Conservation (phyloP, 2,797 vertebrate genomes). For the Mormyrus proboscirostris region DNA sequence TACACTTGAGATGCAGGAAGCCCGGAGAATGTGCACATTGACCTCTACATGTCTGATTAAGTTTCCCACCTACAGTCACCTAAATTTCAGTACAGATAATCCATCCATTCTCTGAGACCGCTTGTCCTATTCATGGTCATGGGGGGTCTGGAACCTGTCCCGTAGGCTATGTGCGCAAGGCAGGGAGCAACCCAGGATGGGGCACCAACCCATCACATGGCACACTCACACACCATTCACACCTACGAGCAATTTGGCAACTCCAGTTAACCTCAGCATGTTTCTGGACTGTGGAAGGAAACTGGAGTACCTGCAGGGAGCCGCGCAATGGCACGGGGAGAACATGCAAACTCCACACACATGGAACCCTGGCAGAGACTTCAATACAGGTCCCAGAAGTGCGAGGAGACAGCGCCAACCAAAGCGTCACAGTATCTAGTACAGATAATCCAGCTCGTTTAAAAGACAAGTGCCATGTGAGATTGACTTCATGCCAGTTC, state of each 20-base stretch:
- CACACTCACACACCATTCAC: neutral
- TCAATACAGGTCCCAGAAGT: neutral
- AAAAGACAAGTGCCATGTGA: neutral
- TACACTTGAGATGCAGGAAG: neutral
- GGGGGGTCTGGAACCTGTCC: neutral
- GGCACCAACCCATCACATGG: neutral
- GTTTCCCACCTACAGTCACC: too few species aligned
- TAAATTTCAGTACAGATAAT: neutral
- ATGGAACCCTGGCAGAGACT: neutral
- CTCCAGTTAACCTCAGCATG: neutral
- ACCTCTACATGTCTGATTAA: neutral
- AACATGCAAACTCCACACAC: neutral
- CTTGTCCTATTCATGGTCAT: neutral
- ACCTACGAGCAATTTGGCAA: neutral
- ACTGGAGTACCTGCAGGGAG: neutral
- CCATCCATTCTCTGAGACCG: neutral
- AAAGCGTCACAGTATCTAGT: neutral
- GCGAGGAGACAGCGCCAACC: neutral
- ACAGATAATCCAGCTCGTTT: neutral
- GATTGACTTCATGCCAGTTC: neutral
- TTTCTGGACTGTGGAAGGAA: neutral
- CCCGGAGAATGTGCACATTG: neutral
- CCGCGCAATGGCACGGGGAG: neutral
- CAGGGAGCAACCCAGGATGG: neutral
- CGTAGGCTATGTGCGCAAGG: neutral